Conservation (phyloP, 2,113 vertebrate species). For the Shinisaurus crocodilurus region DNA sequence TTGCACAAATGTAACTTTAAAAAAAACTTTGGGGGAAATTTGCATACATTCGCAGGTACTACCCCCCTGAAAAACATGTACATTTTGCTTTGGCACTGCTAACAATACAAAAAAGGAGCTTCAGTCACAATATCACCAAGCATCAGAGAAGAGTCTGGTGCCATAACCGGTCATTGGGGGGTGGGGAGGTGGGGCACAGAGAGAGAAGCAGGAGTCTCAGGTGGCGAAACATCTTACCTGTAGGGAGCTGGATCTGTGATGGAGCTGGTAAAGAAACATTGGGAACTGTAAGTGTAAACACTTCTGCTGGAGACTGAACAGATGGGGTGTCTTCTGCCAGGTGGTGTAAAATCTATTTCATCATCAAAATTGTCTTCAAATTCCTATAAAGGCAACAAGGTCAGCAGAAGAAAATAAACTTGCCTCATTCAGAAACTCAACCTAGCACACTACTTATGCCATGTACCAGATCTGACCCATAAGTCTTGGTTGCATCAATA, state of each 20-base stretch:
- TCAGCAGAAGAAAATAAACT: constrained; percentile 21
- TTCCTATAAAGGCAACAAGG: constrained; percentile 79
- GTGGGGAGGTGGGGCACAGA: background rate
- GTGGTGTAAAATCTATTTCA: constrained; percentile 97
- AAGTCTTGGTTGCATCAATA: background rate
- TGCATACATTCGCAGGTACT: too few species aligned
- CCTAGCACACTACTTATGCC: background rate
- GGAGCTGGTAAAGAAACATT: constrained; percentile 87
- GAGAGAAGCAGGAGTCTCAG: too few species aligned
- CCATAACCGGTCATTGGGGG: background rate
- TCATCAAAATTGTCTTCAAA: constrained; percentile 99
- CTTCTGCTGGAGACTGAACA: constrained; percentile 93
- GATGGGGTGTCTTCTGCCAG: constrained; percentile 98
- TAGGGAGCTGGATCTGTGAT: constrained; percentile 85
- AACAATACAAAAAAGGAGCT: background rate
- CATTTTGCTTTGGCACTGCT: background rate
- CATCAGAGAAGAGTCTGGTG: background rate
- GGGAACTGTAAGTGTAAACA: constrained; percentile 94
- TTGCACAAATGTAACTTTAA: too few species aligned
- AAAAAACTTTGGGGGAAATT: too few species aligned
- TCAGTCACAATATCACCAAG: too few species aligned
- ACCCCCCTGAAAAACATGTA: background rate
- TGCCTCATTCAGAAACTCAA: background rate
- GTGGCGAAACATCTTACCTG: constrained; percentile 77
- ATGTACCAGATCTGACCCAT: background rate